Percentiles rank a stretch among this genome's conserved stretches.
Evolutionary conservation across 1,140 invertebrate species (phyloP).

Genomic region (Drosophila santomea): DNA sequence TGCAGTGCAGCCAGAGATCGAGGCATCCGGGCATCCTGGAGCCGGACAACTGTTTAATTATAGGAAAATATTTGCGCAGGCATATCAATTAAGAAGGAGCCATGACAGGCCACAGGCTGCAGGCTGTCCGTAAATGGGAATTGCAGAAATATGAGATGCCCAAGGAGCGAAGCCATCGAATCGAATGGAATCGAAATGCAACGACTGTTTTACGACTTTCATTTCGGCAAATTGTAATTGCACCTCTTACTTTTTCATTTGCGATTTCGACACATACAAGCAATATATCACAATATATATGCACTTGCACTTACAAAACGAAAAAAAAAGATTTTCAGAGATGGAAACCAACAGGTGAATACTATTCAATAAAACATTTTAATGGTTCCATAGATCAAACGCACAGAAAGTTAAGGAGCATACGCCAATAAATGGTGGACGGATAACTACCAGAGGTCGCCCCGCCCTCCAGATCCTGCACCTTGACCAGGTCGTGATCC

Average conservation of each 20-base stretch:
- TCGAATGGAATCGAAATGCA: slow-evolving; percentile 2
- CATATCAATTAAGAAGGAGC: slow-evolving; percentile 52
- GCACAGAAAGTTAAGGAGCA: neutral
- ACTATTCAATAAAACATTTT: slow-evolving; percentile 1
- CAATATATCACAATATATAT: too few relatives aligned
- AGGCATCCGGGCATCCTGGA: neutral
- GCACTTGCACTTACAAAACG: too few relatives aligned
- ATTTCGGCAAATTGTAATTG: neutral
- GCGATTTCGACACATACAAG: too few relatives aligned
- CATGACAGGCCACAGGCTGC: slow-evolving; percentile 16
- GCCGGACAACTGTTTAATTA: slow-evolving; percentile 47
- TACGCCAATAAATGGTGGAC: neutral
- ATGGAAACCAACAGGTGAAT: too few relatives aligned
- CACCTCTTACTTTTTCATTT: neutral
- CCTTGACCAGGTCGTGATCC: neutral
- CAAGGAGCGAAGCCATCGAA: slow-evolving; percentile 2
- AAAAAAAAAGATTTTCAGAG: too few relatives aligned
- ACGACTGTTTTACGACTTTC: slow-evolving; percentile 2
- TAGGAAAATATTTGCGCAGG: slow-evolving; percentile 60
- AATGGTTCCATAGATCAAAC: slow-evolving; percentile 5
- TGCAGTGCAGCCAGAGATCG: slow-evolving; percentile 19
- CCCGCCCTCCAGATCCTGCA: neutral
- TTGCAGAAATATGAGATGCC: slow-evolving; percentile 35
- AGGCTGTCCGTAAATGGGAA: slow-evolving; percentile 9
- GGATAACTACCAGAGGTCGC: neutral